Evolutionary conservation across 2,113 vertebrate species (phyloP), one percentile per base, ranked within the genome.

Genomic region (Rhagologus leucostigma): DNA sequence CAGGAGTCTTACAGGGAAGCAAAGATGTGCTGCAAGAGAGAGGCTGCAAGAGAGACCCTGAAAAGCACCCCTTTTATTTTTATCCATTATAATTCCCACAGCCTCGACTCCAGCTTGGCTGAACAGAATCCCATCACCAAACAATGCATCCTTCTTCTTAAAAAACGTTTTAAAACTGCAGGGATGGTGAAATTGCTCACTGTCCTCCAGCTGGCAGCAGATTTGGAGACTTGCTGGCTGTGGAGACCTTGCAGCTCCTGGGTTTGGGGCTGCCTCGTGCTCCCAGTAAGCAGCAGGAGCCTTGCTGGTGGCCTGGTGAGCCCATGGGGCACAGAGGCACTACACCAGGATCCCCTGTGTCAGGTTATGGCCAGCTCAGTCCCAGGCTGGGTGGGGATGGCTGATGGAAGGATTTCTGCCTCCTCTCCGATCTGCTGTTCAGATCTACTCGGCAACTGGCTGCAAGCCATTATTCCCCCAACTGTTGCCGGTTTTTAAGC

Each of bases 401-500:
- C 49, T 75, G 85, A 30, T 0, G 2, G 44, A 73, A 70, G 59
- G 63, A 60, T 64, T 47, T 82, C 73, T 64, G 83, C 86, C 74
- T 92, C 37, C 41, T 60, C 81, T 55, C 50, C 83, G 35, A 16
- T 19, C 80, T 59, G 80, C 73, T 46, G 3, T 60, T 53, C 90
- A 32, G 64, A 71, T 41, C 35, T 32, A 49, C 60, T 42, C 2
- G 0, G 64, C 56, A 68, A 64, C 86, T 16, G 73, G 26, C 94
- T 65, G 80, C 73, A 41, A 89, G 65, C 76, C 90, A 92, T 94
- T 50, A 89, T 39, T 81, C n/a, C 77, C 77, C 41, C 60, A 95
- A 87, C 83, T 94, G 80, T 84, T 95, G 92, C 92, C 90, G 89
- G 73, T 81, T 95, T 95, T 89, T 93, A 90, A 94, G 85, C 56